Base-by-base conservation (phyloP, 2,888 invertebrate genomes). In the Volucella inanis region DNA sequence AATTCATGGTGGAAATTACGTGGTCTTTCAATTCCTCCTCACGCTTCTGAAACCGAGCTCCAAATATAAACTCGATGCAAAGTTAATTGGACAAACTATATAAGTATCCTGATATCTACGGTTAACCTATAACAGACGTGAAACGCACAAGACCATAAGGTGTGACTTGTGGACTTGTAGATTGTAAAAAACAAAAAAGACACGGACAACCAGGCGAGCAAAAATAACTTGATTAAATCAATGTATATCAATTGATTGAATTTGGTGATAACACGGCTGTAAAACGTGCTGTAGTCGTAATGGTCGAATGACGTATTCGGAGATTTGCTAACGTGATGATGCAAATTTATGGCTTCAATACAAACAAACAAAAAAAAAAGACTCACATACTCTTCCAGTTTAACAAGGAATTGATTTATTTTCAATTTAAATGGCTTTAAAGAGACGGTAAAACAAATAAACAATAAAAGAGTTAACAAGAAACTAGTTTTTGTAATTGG, bases 81-180 rank as follows among this genome's bases (percentile, higher is more conserved):
- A 85, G 84, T 85, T 85, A 85, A 85, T 85, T 85, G 84, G 80
- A 75, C 84, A 76, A 85, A 76, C 84, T 79, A 84, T 84, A 84
- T 79, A 80, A 55, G 70, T 71, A 39, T n/a, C n/a, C 15, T 39
- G 8, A 57, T 61, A 10, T n/a, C n/a, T 67, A 41, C 54, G 62
- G 14, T 10, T 11, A 41, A 49, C 75, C 64, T 70, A 39, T 76
- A 76, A 76, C 75, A 54, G 80, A 43, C 52, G 55, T 64, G 55
- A 31, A 78, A 12, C 22, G 55, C 59, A 14, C 61, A 68, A 72
- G 65, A 52, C 79, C 52, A 79, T 74, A 70, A 85, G 84, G 84
- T 85, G 84, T 85, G 80, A 85, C 84, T 85, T 76, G 84, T 71
- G 61, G 52, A 62, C 67, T 43, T 59, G 39, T 61, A 45, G 2